Conservation (phyloP, 2,113 vertebrate genomes). For the Erinaceus europaeus region DNA sequence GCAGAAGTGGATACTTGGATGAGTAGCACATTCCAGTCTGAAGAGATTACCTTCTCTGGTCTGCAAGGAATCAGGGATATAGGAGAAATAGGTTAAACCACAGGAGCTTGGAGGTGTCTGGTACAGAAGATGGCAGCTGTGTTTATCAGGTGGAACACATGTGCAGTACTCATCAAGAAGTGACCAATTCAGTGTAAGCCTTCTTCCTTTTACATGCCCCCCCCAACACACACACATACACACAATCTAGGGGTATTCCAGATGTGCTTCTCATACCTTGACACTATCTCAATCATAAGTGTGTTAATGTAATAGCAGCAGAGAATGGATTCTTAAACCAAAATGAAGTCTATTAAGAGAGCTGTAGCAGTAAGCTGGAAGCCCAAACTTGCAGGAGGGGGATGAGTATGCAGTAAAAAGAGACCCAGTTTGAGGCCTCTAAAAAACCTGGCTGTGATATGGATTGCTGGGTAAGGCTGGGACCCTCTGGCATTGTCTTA, state of each 20-base stretch:
- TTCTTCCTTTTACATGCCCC: not conserved
- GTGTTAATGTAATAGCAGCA: not conserved
- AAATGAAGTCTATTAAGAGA: not conserved
- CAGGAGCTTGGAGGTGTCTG: not conserved
- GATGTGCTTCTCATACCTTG: not conserved
- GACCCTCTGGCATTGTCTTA: no score
- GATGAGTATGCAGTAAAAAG: fast-evolving
- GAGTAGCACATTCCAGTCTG: not conserved
- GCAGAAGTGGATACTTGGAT: not conserved
- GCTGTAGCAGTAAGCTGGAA: not conserved
- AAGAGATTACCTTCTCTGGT: not conserved
- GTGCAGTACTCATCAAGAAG: not conserved
- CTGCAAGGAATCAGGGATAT: not conserved
- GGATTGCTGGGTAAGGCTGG: no score
- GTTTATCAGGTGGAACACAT: not conserved
- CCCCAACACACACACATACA: not conserved
- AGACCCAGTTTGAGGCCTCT: not conserved
- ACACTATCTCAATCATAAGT: no score
- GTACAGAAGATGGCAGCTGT: not conserved
- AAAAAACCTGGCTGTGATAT: not conserved
- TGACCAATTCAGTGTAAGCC: not conserved
- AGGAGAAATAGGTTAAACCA: not conserved
- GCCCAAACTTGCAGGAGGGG: not conserved
- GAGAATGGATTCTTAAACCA: not conserved
- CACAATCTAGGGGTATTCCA: not conserved